Evolutionary conservation across 2,797 vertebrate species (phyloP).

Genomic region (Poecilia picta): DNA sequence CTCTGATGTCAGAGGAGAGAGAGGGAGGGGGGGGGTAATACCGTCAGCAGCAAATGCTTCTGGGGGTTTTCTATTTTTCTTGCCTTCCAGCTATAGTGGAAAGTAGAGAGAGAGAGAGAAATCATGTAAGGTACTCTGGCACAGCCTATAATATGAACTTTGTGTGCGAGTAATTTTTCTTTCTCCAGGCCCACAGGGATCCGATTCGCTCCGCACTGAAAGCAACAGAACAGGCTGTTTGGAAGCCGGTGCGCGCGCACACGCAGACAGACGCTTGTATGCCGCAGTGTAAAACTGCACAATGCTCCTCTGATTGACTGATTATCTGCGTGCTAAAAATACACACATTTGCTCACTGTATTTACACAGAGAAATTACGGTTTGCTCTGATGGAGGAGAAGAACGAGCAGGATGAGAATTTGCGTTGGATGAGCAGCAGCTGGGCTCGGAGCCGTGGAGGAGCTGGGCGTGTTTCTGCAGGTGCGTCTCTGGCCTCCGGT

Average conservation of each 20-base stretch:
- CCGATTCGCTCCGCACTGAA: constrained; percentile 37
- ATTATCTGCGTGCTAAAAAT: constrained; percentile 64
- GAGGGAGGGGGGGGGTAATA: constrained; percentile 19
- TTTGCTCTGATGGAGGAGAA: constrained; percentile 33
- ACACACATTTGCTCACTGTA: constrained; percentile 41
- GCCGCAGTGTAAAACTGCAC: constrained; percentile 50
- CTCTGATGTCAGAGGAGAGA: constrained; percentile 50
- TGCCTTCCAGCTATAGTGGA: constrained; percentile 34
- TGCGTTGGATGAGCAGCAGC: constrained; percentile 37
- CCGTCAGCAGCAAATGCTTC: constrained; percentile 57
- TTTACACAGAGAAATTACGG: constrained; percentile 49
- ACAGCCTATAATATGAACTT: constrained; percentile 54
- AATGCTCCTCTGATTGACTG: constrained; percentile 61
- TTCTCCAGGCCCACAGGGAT: constrained; percentile 48
- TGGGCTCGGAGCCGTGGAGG: constrained; percentile 34
- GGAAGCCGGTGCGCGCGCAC: constrained; percentile 32
- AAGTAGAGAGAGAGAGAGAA: neutral
- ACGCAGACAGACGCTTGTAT: neutral
- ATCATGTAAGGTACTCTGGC: constrained; percentile 42
- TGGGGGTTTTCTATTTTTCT: constrained; percentile 43
- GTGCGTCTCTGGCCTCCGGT: constrained; percentile 52
- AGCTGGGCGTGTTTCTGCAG: constrained; percentile 49
- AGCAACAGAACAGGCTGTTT: constrained; percentile 59
- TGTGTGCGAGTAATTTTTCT: constrained; percentile 48
- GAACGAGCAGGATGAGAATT: constrained; percentile 15